Percentiles rank a stretch among this genome's conserved stretches.
phyloP scores from a whole-genome alignment of 2,888 invertebrate species.

The Diabrotica balteata region DNA sequence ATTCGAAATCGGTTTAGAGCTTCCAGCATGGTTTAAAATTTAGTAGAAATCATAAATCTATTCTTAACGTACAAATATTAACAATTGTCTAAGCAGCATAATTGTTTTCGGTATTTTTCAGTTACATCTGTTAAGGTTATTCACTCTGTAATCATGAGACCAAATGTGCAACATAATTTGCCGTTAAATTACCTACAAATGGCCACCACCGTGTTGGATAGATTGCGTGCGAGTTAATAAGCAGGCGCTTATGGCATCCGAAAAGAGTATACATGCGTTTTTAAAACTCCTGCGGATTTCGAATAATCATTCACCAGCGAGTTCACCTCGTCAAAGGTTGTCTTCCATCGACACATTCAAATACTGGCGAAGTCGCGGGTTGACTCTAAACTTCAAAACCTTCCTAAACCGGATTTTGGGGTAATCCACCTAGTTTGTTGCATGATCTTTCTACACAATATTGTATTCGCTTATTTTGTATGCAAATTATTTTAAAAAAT shows the following conservation, averaged over 20 bases:
- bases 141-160: too few species aligned
- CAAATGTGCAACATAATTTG: too few species aligned
- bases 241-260: constrained; percentile 51
- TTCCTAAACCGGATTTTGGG: constrained; percentile 4
- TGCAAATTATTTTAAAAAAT: too few species aligned
- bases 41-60: too few species aligned
- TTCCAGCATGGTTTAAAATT: too few species aligned
- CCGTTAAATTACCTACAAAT: constrained; percentile 32
- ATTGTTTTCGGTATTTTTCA: too few species aligned
- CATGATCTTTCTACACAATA: constrained; percentile 4
- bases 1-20: too few species aligned
- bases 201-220: constrained; percentile 49
- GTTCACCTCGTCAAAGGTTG: background rate
- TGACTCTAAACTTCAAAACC: background rate
- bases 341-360: background rate
- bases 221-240: constrained; percentile 54
- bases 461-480: too few species aligned
- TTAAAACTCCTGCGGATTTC: constrained; percentile 21
- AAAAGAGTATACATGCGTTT: constrained; percentile 38
- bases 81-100: too few species aligned
- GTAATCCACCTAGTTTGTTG: constrained; percentile 1
- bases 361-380: constrained; percentile 16
- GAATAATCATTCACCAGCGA: constrained; percentile 19
- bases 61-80: too few species aligned
- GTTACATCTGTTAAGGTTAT: too few species aligned